Evolutionary conservation across 2,888 invertebrate species (phyloP).

Genomic region (Temnothorax rugatulus): DNA sequence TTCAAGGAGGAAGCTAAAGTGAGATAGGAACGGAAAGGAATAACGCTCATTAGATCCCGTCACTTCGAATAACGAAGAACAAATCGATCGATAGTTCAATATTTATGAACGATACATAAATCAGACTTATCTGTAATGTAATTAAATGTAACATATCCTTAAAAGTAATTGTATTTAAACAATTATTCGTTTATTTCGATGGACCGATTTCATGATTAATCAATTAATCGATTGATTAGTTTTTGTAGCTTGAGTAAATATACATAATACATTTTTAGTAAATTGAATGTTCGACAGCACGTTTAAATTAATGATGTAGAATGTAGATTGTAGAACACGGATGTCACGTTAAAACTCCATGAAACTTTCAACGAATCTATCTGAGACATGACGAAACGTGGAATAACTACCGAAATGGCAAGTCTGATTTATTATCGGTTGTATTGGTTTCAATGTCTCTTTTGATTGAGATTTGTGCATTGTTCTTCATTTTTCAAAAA

Average conservation of each 20-base stretch:
- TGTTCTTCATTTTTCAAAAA: neutral
- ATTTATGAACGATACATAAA: neutral
- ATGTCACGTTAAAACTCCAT: slow-evolving; percentile 64
- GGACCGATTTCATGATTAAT: neutral
- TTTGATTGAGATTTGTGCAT: slow-evolving; percentile 66
- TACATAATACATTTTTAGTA: neutral
- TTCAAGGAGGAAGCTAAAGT: neutral
- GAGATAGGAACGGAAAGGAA: neutral
- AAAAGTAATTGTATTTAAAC: neutral
- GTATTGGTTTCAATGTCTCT: slow-evolving; percentile 63
- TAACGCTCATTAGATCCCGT: slow-evolving; percentile 22
- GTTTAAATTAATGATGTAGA: slow-evolving; percentile 64
- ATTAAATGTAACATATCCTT: neutral
- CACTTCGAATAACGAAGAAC: slow-evolving; percentile 7
- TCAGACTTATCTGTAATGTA: slow-evolving; percentile 1
- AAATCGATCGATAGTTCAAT: neutral
- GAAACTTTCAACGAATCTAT: slow-evolving; percentile 60
- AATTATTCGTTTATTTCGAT: slow-evolving; percentile 8
- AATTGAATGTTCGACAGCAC: slow-evolving; percentile 50
- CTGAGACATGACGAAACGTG: slow-evolving; percentile 65
- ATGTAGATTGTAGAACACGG: slow-evolving; percentile 42
- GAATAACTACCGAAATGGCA: slow-evolving; percentile 67
- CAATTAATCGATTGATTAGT: neutral
- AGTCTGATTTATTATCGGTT: slow-evolving; percentile 62
- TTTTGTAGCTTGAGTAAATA: neutral